Evolutionary conservation across 1,140 invertebrate genomes (phyloP).

Genomic region (Bombus superbus): DNA sequence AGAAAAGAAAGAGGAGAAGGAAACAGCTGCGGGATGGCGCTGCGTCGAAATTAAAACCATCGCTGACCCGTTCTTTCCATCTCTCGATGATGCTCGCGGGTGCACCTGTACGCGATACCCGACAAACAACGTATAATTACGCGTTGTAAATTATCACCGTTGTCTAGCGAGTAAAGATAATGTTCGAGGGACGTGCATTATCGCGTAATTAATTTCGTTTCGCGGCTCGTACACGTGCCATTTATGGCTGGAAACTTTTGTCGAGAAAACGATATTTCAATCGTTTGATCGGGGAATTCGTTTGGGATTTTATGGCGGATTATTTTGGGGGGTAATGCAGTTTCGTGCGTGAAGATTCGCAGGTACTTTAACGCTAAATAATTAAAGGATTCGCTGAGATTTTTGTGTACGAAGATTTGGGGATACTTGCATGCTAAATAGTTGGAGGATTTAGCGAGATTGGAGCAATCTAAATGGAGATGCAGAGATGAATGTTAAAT

Average conservation of each 20-base stretch:
- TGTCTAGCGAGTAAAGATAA: constrained; percentile 5
- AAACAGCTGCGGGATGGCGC: background rate
- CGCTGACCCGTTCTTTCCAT: background rate
- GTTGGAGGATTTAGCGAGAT: background rate
- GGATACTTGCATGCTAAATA: no score
- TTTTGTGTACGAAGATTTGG: no score
- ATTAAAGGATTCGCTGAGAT: background rate
- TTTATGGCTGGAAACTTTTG: background rate
- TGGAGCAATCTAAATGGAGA: background rate
- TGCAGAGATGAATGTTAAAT: background rate
- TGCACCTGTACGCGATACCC: background rate
- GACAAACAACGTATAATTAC: constrained; percentile 9
- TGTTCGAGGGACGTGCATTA: background rate
- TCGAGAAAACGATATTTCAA: background rate
- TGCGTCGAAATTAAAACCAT: constrained; percentile 29
- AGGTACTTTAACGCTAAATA: background rate
- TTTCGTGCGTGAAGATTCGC: background rate
- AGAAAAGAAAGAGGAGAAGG: constrained; percentile 19
- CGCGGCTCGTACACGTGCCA: background rate
- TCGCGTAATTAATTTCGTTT: constrained; percentile 15
- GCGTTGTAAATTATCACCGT: background rate
- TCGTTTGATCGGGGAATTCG: background rate
- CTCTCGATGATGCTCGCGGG: background rate
- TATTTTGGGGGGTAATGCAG: background rate
- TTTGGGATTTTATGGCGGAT: background rate